These are phyloP conservation scores for Achatina immaculata DNA, from an alignment of 1,140 invertebrate genomes.

Conservation along the genomic window DNA sequence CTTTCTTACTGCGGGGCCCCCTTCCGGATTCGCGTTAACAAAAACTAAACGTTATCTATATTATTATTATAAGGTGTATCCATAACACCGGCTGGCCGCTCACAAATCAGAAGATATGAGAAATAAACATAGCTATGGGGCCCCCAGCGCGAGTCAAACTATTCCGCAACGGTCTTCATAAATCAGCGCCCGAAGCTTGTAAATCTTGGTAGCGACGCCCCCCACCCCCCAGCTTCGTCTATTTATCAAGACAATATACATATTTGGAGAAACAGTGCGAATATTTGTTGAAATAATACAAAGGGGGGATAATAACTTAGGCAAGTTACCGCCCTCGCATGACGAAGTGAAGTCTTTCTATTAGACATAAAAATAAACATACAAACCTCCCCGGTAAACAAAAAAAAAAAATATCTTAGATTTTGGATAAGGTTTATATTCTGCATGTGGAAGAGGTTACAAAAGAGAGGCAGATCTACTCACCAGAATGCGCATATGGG, in stretches of 20 bases:
- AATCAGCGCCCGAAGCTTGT: background rate
- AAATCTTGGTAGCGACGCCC: background rate
- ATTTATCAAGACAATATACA: constrained; percentile 25
- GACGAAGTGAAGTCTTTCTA: background rate
- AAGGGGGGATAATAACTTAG: background rate
- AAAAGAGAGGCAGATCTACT: background rate
- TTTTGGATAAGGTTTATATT: background rate
- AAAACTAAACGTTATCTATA: too few relatives aligned
- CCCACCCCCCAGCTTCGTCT: too few relatives aligned
- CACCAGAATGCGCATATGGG: background rate
- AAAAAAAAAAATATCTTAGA: background rate
- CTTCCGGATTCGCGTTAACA: too few relatives aligned
- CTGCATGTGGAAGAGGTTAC: background rate
- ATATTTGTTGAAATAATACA: constrained; percentile 28
- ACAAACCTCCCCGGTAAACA: background rate
- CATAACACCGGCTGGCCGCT: too few relatives aligned
- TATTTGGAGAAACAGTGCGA: constrained; percentile 11
- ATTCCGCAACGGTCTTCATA: background rate
- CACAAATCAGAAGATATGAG: too few relatives aligned
- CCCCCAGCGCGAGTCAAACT: background rate
- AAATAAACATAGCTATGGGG: too few relatives aligned
- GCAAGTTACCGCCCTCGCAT: constrained; percentile 5
- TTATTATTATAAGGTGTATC: too few relatives aligned
- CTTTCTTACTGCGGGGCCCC: too few relatives aligned
- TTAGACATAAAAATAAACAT: constrained; percentile 5